Conservation (phyloP, 2,113 vertebrate species). For the Muscicapa adusta region DNA sequence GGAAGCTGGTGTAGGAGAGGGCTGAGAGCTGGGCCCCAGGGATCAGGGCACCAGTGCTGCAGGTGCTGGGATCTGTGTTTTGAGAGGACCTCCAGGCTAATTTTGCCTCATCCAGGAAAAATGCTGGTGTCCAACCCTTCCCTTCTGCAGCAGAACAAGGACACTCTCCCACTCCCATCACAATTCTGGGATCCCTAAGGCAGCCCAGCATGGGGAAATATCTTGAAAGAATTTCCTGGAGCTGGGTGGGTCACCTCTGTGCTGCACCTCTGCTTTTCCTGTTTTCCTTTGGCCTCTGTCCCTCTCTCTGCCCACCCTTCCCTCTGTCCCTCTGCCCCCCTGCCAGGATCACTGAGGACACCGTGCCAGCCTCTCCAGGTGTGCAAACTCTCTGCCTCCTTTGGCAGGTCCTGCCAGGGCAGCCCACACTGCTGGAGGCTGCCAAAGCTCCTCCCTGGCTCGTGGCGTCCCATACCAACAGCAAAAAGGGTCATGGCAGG, state of each 20-base stretch:
- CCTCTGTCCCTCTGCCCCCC: not conserved
- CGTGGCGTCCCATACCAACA: not conserved
- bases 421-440: slow-evolving; percentile 46
- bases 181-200: not conserved
- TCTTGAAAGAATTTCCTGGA: not conserved
- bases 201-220: slow-evolving; percentile 2
- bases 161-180: not conserved
- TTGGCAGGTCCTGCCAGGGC: slow-evolving; percentile 62
- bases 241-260: slow-evolving; percentile 6
- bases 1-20: not conserved
- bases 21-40: not conserved
- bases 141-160: not conserved
- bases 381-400: slow-evolving; percentile 59
- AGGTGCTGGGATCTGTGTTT: not conserved
- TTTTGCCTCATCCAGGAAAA: not conserved
- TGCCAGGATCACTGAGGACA: not conserved
- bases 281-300: not conserved
- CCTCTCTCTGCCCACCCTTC: not conserved
- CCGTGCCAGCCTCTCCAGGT: slow-evolving; percentile 63
- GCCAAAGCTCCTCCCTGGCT: slow-evolving; percentile 55
- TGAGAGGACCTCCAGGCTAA: not conserved
- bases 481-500: not conserved
- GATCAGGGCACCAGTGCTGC: not conserved
- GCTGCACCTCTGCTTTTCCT: not conserved
- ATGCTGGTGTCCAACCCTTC: not conserved